Evolutionary conservation across 2,113 vertebrate species (phyloP).

Genomic region (Sinocyclocheilus maitianheensis): DNA sequence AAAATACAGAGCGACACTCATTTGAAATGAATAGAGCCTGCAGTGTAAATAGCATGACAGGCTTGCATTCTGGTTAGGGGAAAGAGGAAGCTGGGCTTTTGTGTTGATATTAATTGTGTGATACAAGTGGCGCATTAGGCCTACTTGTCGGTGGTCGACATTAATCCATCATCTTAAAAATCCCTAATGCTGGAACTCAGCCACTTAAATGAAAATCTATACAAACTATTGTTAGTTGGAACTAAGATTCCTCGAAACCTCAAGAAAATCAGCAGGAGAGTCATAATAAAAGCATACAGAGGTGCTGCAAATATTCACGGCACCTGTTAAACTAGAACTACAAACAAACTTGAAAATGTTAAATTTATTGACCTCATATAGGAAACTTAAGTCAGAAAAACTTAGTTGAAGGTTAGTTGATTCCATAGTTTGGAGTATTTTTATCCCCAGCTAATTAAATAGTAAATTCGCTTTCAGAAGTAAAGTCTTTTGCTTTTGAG

Average conservation of each 20-base stretch:
- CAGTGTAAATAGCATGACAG: conserved; percentile 7
- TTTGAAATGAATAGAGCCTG: conserved; percentile 8
- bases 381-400: neutral
- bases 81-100: conserved; percentile 4
- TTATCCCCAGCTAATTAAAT: neutral
- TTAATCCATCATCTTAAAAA: neutral
- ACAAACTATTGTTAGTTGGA: neutral
- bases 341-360: neutral
- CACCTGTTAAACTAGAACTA: neutral
- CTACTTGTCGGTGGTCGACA: neutral
- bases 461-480: neutral
- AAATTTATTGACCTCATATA: neutral
- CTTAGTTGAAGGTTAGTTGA: neutral
- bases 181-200: neutral
- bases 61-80: neutral
- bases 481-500: neutral
- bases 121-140: neutral
- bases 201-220: neutral
- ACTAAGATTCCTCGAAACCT: neutral
- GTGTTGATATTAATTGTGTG: conserved; percentile 2
- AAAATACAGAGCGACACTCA: neutral
- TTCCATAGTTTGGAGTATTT: neutral
- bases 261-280: neutral
- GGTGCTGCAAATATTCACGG: neutral
- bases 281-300: neutral